phyloP scores from a whole-genome alignment of 2,797 vertebrate genomes.

The Sebastes umbrosus region DNA sequence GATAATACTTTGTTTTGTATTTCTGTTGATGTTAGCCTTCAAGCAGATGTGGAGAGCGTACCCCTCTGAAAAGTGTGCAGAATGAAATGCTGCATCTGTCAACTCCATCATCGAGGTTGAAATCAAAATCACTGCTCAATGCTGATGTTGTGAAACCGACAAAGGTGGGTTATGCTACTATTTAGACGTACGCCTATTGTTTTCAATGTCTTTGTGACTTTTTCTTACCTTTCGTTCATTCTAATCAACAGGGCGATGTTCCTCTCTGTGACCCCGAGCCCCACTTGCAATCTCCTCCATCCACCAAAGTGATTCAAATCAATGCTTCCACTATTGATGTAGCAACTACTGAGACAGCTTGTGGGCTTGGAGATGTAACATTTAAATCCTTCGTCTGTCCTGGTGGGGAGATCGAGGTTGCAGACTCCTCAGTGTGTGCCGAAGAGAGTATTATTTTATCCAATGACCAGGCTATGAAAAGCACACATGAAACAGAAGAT shows the following conservation, averaged over 20 bases:
- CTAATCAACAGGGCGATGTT: constrained; percentile 46
- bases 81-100: constrained; percentile 62
- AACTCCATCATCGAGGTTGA: constrained; percentile 34
- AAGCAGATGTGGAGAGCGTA: constrained; percentile 52
- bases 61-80: constrained; percentile 76
- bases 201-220: not conserved
- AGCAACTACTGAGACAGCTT: not conserved
- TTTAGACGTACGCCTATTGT: not conserved
- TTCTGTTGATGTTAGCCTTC: constrained; percentile 43
- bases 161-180: constrained; percentile 33
- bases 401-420: constrained; percentile 70
- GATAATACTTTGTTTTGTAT: not conserved
- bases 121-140: constrained; percentile 33
- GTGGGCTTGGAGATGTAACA: constrained; percentile 61
- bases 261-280: constrained; percentile 15
- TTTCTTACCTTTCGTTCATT: not conserved
- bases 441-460: constrained; percentile 64
- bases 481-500: constrained; percentile 27
- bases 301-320: constrained; percentile 4
- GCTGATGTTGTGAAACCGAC: constrained; percentile 18
- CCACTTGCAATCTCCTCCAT: not conserved
- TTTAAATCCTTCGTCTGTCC: constrained; percentile 73
- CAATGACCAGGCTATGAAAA: constrained; percentile 7
- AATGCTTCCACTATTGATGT: not conserved
- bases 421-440: constrained; percentile 24